Conservation (phyloP, 2,888 invertebrate species). For the Resseliella maxima region DNA sequence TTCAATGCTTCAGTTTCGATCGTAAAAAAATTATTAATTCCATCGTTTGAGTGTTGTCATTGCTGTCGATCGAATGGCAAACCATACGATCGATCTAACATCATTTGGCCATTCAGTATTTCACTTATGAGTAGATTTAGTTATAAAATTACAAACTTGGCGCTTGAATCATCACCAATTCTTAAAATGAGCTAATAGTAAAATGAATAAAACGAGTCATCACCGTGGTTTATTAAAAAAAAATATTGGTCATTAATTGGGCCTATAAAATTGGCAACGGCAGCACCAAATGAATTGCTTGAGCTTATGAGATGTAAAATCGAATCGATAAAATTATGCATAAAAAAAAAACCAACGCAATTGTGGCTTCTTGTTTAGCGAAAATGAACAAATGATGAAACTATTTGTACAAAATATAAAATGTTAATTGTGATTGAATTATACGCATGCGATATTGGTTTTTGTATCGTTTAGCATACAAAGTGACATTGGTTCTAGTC, state of each 20-base stretch:
- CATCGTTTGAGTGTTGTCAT: no score
- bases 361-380: not conserved
- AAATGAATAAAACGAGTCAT: slow-evolving; percentile 14
- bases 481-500: not conserved
- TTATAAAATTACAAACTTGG: not conserved
- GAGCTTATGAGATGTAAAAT: not conserved
- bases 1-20: no score
- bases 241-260: not conserved
- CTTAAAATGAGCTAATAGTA: not conserved
- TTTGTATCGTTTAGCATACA: not conserved
- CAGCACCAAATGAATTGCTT: slow-evolving; percentile 30
- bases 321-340: not conserved
- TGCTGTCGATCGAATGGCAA: not conserved
- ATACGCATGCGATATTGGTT: not conserved
- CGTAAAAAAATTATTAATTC: no score
- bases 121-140: not conserved
- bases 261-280: not conserved
- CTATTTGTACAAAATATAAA: slow-evolving; percentile 18
- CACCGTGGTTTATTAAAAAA: not conserved
- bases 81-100: not conserved
- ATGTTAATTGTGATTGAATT: not conserved
- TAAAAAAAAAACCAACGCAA: not conserved
- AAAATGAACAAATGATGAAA: slow-evolving; percentile 12
- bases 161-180: not conserved
- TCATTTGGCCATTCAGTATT: not conserved